Evolutionary conservation across 2,113 vertebrate species (phyloP).

Genomic region (Nyctibius bracteatus): DNA sequence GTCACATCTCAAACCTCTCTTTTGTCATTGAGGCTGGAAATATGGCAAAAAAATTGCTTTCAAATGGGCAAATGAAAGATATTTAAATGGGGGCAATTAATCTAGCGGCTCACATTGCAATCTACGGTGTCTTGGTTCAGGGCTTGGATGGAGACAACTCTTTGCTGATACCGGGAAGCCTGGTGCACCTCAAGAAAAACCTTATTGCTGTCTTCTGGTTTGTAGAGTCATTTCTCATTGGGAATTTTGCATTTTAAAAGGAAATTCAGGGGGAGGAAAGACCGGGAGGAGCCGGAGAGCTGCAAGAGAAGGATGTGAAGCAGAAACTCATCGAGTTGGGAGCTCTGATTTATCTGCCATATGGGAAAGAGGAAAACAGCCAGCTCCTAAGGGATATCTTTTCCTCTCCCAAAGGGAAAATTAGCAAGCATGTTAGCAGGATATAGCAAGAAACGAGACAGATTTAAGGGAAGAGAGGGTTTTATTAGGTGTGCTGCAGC

Average conservation of each 20-base stretch:
- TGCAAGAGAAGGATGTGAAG: not conserved
- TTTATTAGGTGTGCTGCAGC: not conserved
- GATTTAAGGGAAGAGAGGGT: not conserved
- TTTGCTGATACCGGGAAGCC: not conserved
- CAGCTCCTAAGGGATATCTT: not conserved
- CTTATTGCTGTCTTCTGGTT: not conserved
- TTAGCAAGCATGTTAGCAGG: not conserved
- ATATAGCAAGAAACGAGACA: not conserved
- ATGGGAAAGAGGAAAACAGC: not conserved
- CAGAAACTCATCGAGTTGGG: not conserved
- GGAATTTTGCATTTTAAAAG: not conserved
- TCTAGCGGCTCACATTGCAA: accelerated
- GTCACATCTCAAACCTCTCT: not conserved
- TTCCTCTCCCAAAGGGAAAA: not conserved
- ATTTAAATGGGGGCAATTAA: not conserved
- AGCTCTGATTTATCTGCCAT: conserved; percentile 17
- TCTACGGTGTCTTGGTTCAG: not conserved
- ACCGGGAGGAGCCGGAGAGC: accelerated
- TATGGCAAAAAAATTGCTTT: not conserved
- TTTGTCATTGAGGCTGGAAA: not conserved
- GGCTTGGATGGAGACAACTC: not conserved
- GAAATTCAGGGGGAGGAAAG: not conserved
- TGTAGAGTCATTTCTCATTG: not conserved
- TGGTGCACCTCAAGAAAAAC: not conserved
- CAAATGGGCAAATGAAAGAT: not conserved